Evolutionary conservation across 2,113 vertebrate species (phyloP), one percentile per base, ranked within the genome.

Genomic region (Podocnemis expansa): DNA sequence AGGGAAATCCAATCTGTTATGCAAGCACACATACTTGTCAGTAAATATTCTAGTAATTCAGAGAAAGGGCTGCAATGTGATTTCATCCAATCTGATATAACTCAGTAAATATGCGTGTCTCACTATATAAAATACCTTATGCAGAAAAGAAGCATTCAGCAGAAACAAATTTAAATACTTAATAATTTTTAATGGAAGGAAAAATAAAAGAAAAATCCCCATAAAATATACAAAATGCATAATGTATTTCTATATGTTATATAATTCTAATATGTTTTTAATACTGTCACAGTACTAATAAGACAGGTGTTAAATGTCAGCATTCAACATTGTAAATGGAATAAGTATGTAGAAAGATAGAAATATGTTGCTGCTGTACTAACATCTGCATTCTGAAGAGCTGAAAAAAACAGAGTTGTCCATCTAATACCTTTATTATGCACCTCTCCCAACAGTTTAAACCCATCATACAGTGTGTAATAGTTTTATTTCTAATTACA

Each of bases 251-350:
- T 24, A 3, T 38, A 31, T 19, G 80, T 93, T 87, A 82, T 91
- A 88, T 96, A 45, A 94, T 96, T 95, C 94, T 25, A 81, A 58
- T 91, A 78, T 97, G 91, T 96, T 79, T 92, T 80, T 96, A 90
- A 91, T 78, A 87, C 80, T 87, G 79, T 89, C 87, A 91, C 92
- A 95, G 85, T 91, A 84, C 83, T 96, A 95, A 96, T 94, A 85
- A 95, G 91, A 54, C 43, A 96, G 60, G 83, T 78, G 54, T 45
- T 85, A 55, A 90, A 93, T 14, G 58, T 38, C 82, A 38, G 63
- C 21, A 8, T 86, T 85, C 5, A 75, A 55, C 79, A 84, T 85
- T 78, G 86, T 80, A 86, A 75, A 6, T 91, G 49, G 4, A 76
- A n/a, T 25, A 91, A 91, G 83, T 63, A 89, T 51, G 91, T 25